Conservation (phyloP, 2,797 vertebrate species). For the Hydrophis major region DNA sequence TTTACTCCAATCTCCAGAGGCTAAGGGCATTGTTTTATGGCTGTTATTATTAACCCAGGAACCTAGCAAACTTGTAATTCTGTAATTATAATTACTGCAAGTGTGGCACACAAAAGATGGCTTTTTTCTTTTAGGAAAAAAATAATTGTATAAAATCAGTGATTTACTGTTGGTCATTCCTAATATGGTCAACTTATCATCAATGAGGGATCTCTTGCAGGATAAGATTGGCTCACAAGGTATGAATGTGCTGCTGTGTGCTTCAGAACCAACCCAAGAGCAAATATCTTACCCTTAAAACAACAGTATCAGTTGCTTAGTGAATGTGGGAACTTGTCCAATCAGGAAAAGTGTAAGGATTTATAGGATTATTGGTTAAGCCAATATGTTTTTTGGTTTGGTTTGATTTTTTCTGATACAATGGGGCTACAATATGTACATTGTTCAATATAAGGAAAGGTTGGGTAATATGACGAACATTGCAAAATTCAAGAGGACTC, state of each 20-base stretch:
- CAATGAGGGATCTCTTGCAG: background rate
- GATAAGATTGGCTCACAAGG: background rate
- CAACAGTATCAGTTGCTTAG: background rate
- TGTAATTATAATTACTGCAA: background rate
- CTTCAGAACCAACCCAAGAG: background rate
- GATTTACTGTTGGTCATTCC: background rate
- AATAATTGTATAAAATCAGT: background rate
- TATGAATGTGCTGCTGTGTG: background rate
- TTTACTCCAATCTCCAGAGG: background rate
- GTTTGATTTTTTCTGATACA: background rate
- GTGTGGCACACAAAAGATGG: background rate
- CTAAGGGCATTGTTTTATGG: background rate
- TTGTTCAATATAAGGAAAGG: background rate
- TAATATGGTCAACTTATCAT: background rate
- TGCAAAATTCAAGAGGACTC: background rate
- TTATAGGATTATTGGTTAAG: background rate
- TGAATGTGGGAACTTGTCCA: background rate
- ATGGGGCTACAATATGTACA: background rate
- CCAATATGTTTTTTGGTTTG: background rate
- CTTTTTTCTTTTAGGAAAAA: background rate
- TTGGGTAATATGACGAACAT: background rate
- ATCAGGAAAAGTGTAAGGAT: background rate
- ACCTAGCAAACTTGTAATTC: background rate
- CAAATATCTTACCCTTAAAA: background rate
- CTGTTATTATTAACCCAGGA: background rate